Evolutionary conservation across 2,113 vertebrate genomes (phyloP), one percentile per base, ranked within the genome.

Genomic region (Taurulus bubalis): DNA sequence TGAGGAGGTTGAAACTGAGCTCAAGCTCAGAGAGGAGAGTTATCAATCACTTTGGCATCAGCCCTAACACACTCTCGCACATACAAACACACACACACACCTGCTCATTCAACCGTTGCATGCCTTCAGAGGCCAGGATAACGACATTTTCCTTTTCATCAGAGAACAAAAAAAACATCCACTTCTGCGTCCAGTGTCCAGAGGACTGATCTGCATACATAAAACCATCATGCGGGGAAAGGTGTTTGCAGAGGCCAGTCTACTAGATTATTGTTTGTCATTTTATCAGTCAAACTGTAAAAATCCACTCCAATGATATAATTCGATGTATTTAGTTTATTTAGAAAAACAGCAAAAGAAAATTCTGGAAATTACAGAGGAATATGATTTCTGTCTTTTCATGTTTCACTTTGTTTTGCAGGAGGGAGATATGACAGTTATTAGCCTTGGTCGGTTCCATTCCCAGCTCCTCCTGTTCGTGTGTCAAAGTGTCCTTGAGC

Each of bases 21-120:
- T 85, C 65, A 4, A 70, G 85, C 34, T 69, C 36, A 38, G 80
- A 58, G 74, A 69, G 85, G 64, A 85, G 81, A 59, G 77, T 85
- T 92, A 91, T 92, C 90, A 87, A 89, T 93, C 85, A 90, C 77
- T 86, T 66, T 63, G 87, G 71, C 84, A 82, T 82, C 49, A 42
- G 77, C 42, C 2, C 51, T 28, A 62, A 58, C 42, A 20, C 64
- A 10, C 38, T 30, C 67, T 18, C 58, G 28, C 66, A 68, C 71
- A 79, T 42, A 24, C n/a, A 66, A 65, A 55, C n/a, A 30, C 18
- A 28, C 47, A 40, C 56, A 47, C 47, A 22, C 67, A 36, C 14
- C n/a, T 32, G 63, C 58, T 70, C 65, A n/a, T 40, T 86, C 69
- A 77, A 40, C 81, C 53, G 55, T 84, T 79, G 74, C 49, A 8